phyloP scores from a whole-genome alignment of 2,113 vertebrate species.

The Sarotherodon lohbergeri region DNA sequence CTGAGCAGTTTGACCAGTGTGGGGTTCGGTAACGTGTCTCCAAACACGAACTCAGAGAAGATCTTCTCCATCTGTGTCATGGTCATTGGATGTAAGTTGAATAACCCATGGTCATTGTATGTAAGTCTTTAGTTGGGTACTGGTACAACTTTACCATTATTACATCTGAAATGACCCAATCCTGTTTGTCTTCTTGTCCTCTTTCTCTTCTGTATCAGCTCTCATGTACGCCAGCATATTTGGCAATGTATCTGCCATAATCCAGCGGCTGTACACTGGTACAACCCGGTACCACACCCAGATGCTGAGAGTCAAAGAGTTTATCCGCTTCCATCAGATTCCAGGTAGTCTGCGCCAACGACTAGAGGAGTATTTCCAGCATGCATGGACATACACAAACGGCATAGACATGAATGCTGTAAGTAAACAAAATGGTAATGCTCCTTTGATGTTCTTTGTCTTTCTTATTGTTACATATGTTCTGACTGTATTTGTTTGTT shows the following conservation, averaged over 20 bases:
- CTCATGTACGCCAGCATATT: slow-evolving; percentile 99
- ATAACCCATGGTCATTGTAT: neutral
- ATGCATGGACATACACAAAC: slow-evolving; percentile 96
- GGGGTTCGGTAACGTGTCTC: slow-evolving; percentile 92
- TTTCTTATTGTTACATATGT: neutral
- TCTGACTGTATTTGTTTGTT: neutral
- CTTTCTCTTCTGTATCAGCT: slow-evolving; percentile 66
- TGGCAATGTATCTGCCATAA: slow-evolving; percentile 95
- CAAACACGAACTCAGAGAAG: slow-evolving; percentile 98
- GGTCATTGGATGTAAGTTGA: slow-evolving; percentile 96
- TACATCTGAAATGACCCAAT: neutral
- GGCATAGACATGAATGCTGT: slow-evolving; percentile 99
- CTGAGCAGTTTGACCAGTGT: slow-evolving; percentile 98
- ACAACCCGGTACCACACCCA: slow-evolving; percentile 94
- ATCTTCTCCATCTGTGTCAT: slow-evolving; percentile 99
- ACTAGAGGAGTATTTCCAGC: slow-evolving; percentile 97
- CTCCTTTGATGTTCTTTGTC: neutral
- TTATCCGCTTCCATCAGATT: slow-evolving; percentile 97
- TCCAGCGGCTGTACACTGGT: slow-evolving; percentile 92
- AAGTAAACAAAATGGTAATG: slow-evolving; percentile 13
- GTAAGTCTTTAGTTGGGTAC: neutral
- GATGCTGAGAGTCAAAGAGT: slow-evolving; percentile 94
- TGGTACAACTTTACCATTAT: neutral
- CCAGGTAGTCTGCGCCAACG: slow-evolving; percentile 86
- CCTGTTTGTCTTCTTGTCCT: neutral